Evolutionary conservation across 2,797 vertebrate species (phyloP).

Genomic region (Salmo trutta): DNA sequence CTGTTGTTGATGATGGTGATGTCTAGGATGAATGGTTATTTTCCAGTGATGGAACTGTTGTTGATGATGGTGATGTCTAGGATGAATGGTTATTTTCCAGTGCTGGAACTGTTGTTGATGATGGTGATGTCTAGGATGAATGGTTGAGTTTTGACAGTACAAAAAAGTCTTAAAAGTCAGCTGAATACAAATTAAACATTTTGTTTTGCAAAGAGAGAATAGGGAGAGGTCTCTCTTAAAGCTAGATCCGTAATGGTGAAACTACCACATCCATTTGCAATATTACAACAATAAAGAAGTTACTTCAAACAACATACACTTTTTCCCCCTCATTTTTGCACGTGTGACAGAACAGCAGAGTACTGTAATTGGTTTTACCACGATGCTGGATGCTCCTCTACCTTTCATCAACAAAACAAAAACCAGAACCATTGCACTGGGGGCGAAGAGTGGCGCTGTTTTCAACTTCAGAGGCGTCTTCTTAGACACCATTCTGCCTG

Average conservation of each 20-base stretch:
- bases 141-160: too few species aligned
- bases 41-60: too few species aligned
- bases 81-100: too few species aligned
- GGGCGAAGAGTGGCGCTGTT: not conserved
- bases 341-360: not conserved
- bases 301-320: not conserved
- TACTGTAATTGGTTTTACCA: not conserved
- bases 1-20: too few species aligned
- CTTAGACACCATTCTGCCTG: slow-evolving; percentile 92
- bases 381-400: not conserved
- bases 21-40: too few species aligned
- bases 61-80: too few species aligned
- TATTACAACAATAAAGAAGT: not conserved
- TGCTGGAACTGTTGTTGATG: too few species aligned
- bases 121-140: too few species aligned
- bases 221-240: not conserved
- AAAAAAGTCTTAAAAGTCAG: not conserved
- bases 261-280: not conserved
- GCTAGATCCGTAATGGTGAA: not conserved
- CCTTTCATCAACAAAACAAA: too few species aligned
- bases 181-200: not conserved
- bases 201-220: not conserved
- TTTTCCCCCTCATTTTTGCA: not conserved
- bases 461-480: slow-evolving; percentile 82
- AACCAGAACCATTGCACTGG: too few species aligned